Evolutionary conservation across 2,888 invertebrate species (phyloP).

Genomic region (Epirrhoe alternata): DNA sequence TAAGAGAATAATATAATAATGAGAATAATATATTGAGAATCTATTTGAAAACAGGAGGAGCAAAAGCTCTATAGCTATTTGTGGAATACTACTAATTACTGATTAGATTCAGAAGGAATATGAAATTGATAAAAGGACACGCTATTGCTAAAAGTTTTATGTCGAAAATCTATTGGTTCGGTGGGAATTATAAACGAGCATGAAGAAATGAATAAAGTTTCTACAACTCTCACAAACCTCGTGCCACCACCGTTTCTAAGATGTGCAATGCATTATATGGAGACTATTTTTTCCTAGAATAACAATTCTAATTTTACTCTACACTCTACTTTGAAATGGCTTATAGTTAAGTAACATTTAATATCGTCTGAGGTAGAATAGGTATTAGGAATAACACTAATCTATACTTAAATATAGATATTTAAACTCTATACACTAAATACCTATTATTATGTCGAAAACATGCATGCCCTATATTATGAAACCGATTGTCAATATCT

Average conservation of each 20-base stretch:
- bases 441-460: conserved; percentile 40
- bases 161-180: too few species aligned
- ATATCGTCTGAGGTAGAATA: conserved; percentile 46
- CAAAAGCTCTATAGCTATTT: too few species aligned
- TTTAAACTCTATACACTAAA: conserved; percentile 42
- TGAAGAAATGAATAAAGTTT: background rate
- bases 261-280: background rate
- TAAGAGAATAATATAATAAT: too few species aligned
- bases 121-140: too few species aligned
- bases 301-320: conserved; percentile 28
- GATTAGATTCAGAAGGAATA: too few species aligned
- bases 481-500: background rate
- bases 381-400: conserved; percentile 36
- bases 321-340: conserved; percentile 34
- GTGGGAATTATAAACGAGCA: too few species aligned
- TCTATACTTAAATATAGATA: conserved; percentile 34
- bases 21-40: too few species aligned
- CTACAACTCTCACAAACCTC: background rate
- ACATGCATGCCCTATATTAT: conserved; percentile 25
- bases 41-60: too few species aligned
- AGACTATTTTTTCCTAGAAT: conserved; percentile 19
- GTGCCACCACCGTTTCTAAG: background rate
- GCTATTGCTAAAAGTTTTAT: too few species aligned
- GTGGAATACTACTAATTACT: too few species aligned
- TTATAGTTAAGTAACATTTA: conserved; percentile 33